These are phyloP conservation scores for Salvelinus namaycush DNA, from an alignment of 2,113 vertebrate species.

Conservation along the genomic window DNA sequence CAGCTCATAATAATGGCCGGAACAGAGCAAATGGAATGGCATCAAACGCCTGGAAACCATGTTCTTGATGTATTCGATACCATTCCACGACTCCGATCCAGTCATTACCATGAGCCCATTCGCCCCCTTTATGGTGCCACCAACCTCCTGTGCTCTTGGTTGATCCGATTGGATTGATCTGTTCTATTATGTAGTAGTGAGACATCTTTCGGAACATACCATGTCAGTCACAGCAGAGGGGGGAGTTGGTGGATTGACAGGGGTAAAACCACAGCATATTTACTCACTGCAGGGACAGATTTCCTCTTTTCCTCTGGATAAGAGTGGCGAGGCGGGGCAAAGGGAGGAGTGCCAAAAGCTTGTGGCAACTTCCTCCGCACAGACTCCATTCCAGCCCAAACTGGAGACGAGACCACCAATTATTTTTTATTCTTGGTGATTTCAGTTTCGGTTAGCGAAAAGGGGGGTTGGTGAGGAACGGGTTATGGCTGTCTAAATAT, in stretches of 20 bases:
- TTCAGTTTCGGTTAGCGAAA: conserved; percentile 52
- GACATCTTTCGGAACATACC: background rate
- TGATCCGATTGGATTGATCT: too few relatives aligned
- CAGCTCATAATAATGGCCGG: too few relatives aligned
- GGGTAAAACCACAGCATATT: conserved; percentile 50
- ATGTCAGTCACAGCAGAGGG: conserved; percentile 7
- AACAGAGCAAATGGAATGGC: too few relatives aligned
- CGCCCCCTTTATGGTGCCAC: background rate
- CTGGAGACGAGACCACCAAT: conserved; percentile 65
- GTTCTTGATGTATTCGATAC: too few relatives aligned
- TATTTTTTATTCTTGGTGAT: conserved; percentile 69
- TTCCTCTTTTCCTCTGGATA: conserved; percentile 38
- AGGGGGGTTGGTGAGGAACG: conserved; percentile 37
- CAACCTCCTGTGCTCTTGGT: background rate
- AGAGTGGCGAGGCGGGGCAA: conserved; percentile 16
- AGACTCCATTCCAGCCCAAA: conserved; percentile 54
- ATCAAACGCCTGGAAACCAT: too few relatives aligned
- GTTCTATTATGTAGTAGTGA: background rate
- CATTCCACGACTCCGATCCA: too few relatives aligned
- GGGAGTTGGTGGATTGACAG: conserved; percentile 37
- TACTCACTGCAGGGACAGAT: conserved; percentile 30
- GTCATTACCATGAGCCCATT: too few relatives aligned
- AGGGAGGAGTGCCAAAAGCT: conserved; percentile 35
- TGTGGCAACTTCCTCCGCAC: conserved; percentile 42
- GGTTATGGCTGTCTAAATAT: conserved; percentile 51